Conservation (phyloP, 2,888 invertebrate genomes). For the Pammene fasciana region DNA sequence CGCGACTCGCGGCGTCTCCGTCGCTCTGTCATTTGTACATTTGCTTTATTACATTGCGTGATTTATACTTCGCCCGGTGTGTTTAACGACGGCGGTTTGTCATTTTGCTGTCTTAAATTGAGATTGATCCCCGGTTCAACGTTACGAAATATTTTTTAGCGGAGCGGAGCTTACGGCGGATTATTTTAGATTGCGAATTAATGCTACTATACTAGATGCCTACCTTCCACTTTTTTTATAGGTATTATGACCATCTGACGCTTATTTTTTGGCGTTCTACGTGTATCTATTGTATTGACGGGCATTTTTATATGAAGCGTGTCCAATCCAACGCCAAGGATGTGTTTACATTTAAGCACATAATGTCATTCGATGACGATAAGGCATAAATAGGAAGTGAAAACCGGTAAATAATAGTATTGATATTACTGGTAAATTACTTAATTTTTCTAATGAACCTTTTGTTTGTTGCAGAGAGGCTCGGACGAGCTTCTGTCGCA, state of each 20-base stretch:
- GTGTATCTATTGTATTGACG: not conserved
- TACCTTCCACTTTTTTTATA: not conserved
- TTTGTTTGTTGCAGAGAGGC: slow-evolving; percentile 90
- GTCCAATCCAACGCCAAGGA: too few species aligned
- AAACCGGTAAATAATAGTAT: too few species aligned
- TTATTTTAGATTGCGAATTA: slow-evolving; percentile 9
- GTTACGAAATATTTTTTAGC: slow-evolving; percentile 43
- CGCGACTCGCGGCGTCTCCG: slow-evolving; percentile 32
- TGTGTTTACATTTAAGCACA: too few species aligned
- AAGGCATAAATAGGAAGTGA: too few species aligned
- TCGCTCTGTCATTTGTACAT: slow-evolving; percentile 69
- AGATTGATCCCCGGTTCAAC: slow-evolving; percentile 77
- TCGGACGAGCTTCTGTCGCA: slow-evolving; percentile 98
- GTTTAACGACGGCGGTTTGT: slow-evolving; percentile 81
- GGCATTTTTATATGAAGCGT: too few species aligned
- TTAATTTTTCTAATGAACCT: slow-evolving; percentile 6
- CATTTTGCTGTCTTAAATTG: slow-evolving; percentile 81
- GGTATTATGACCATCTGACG: not conserved
- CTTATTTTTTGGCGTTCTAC: not conserved
- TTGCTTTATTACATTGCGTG: slow-evolving; percentile 78
- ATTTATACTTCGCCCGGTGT: slow-evolving; percentile 80
- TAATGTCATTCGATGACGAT: too few species aligned
- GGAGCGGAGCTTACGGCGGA: slow-evolving; percentile 16
- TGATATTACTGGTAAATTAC: too few species aligned
- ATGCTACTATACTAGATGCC: not conserved